Conservation (phyloP, 2,797 vertebrate species). For the Xiphophorus birchmanni region DNA sequence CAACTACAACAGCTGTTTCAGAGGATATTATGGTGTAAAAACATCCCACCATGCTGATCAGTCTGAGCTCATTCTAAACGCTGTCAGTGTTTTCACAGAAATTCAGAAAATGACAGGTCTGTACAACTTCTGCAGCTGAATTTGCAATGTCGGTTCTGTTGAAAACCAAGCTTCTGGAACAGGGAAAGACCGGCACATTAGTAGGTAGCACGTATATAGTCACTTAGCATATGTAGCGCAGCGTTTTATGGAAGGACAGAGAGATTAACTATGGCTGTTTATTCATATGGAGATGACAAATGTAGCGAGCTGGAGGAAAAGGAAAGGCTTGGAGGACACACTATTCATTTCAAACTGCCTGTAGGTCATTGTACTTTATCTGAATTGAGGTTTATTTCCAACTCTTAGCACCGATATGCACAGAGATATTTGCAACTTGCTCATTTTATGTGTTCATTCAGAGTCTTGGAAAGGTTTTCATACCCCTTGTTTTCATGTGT, state of each 20-base stretch:
- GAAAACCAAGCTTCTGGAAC: conserved; percentile 62
- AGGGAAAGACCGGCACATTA: conserved; percentile 51
- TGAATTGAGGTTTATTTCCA: conserved; percentile 74
- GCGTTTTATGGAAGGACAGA: conserved; percentile 63
- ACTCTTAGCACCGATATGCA: conserved; percentile 57
- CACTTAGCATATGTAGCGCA: conserved; percentile 56
- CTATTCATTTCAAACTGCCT: conserved; percentile 79
- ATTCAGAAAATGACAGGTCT: conserved; percentile 59
- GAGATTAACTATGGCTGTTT: conserved; percentile 81
- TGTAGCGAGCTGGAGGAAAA: conserved; percentile 72
- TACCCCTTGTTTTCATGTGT: not conserved
- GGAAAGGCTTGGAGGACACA: conserved; percentile 69
- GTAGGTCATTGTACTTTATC: conserved; percentile 77
- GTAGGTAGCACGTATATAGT: conserved; percentile 41
- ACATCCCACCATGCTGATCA: conserved; percentile 18
- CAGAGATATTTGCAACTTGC: conserved; percentile 63
- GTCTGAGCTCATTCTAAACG: conserved; percentile 57
- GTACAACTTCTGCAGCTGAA: conserved; percentile 40
- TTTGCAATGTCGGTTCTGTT: conserved; percentile 68
- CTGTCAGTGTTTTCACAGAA: conserved; percentile 66
- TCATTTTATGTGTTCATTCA: conserved; percentile 57
- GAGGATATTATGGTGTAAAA: conserved; percentile 28
- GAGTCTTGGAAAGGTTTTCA: conserved; percentile 32
- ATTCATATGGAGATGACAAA: conserved; percentile 81
- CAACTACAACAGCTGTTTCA: conserved; percentile 27